Evolutionary conservation across 2,888 invertebrate species (phyloP).

Genomic region (Hypsopygia costalis): DNA sequence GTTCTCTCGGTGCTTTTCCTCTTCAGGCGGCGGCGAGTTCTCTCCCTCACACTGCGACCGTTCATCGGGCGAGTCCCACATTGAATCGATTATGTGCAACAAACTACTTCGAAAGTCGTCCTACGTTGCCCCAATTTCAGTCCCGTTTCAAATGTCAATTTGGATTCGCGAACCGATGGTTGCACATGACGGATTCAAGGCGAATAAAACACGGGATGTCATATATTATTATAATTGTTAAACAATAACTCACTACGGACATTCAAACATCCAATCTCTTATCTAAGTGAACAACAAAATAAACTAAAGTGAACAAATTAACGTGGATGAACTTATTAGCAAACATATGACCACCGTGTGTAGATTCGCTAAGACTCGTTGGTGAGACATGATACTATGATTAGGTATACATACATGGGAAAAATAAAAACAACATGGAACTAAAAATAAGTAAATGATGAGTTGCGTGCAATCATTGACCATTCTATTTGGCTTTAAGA

Average conservation of each 20-base stretch:
- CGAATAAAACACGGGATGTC: conserved; percentile 81
- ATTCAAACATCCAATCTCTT: conserved; percentile 73
- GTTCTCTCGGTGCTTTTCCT: conserved; percentile 54
- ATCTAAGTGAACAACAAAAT: conserved; percentile 63
- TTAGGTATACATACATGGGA: conserved; percentile 35
- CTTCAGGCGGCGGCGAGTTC: conserved; percentile 50
- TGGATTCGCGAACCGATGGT: conserved; percentile 58
- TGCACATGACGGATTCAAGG: conserved; percentile 82
- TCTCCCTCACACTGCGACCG: conserved; percentile 76
- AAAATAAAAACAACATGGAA: conserved; percentile 35
- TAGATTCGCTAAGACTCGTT: conserved; percentile 77
- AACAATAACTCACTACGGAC: conserved; percentile 73
- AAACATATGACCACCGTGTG: conserved; percentile 81
- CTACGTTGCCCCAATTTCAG: conserved; percentile 62
- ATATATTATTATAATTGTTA: conserved; percentile 77
- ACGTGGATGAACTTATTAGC: conserved; percentile 66
- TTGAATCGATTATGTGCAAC: conserved; percentile 82
- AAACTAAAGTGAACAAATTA: conserved; percentile 70
- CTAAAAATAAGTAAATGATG: conserved; percentile 25
- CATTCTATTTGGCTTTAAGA: conserved; percentile 10
- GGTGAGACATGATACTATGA: conserved; percentile 24
- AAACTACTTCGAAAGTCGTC: conserved; percentile 81
- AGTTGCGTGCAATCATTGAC: conserved; percentile 27
- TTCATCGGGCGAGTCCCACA: conserved; percentile 82
- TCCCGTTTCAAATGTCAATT: conserved; percentile 47